Evolutionary conservation across 1,140 invertebrate species (phyloP), one percentile per base, ranked within the genome.

Genomic region (Leucophenga varia): DNA sequence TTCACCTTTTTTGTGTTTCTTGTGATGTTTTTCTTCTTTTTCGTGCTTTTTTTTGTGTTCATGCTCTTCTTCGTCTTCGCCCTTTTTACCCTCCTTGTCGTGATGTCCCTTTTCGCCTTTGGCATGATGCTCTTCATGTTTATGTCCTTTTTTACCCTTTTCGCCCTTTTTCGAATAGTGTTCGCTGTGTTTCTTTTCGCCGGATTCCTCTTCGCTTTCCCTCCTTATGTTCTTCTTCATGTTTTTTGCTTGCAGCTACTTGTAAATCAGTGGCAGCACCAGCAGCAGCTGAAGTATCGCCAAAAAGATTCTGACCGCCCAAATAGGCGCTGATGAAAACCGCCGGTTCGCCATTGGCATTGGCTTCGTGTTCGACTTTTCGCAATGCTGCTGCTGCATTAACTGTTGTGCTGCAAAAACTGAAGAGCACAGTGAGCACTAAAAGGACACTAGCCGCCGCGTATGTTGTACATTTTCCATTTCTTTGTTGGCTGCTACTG

Each of bases 31-130:
- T 63, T 88, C 81, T 54, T 86, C 84, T 54, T 89, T 86, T 63
- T 89, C 86, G 58, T 89, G 84, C 41, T 84, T 82, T 60, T 90
- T 88, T 57, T 88, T 84, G 56, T 89, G 84, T 0, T 86, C 87
- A 12, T 82, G 81, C 49, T 89, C 81, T 52, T 88, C 86, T 34
- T 82, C 81, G 59, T 90, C 82, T 63, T 89, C 84, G 1, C 84
- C 84, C 42, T 82, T 81, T 52, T 88, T 81, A 55, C 86, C 81
- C 54, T 86, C 83, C 64, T 87, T 85, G 17, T 84, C 85, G 49
- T 87, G 83, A 55, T 88, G 81, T 1, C 86, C 86, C 52, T 90
- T 83, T 35, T 84, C 81, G 1, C 82, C 72, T 47, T 74, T 71
- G 20, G 68, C 63, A 19, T 63, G 40, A 13, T 72, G 43, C 32